These are phyloP conservation scores for Sorex fumeus DNA, from an alignment of 2,113 vertebrate genomes.

Conservation along the genomic window DNA sequence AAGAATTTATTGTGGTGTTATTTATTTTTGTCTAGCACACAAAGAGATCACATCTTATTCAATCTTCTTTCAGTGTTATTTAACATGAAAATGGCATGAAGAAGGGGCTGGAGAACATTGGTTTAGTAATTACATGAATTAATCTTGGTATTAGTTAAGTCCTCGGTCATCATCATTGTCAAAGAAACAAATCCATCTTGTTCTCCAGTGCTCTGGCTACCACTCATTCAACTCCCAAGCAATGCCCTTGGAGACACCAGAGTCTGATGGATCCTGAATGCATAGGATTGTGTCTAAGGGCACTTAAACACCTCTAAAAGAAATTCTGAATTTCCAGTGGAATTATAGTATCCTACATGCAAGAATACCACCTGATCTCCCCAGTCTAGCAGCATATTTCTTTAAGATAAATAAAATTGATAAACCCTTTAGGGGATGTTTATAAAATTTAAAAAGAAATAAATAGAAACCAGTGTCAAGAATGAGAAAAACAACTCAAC, in stretches of 20 bases:
- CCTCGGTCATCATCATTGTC: neutral
- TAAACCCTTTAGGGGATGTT: too few species aligned
- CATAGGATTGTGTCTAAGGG: neutral
- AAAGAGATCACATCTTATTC: too few species aligned
- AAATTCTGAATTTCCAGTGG: neutral
- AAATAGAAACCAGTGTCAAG: too few species aligned
- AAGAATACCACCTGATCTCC: neutral
- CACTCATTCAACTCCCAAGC: neutral
- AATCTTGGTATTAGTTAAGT: neutral
- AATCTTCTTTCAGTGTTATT: too few species aligned
- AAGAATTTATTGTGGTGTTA: neutral
- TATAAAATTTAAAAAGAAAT: too few species aligned
- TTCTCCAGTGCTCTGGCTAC: neutral
- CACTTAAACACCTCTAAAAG: neutral
- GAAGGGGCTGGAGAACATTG: neutral
- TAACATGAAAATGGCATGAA: too few species aligned
- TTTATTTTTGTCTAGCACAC: neutral
- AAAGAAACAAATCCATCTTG: neutral
- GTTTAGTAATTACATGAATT: neutral
- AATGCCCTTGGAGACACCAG: neutral
- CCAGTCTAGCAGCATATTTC: too few species aligned
- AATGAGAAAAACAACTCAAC: too few species aligned
- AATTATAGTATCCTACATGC: neutral
- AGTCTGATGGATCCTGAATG: neutral
- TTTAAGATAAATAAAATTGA: too few species aligned